These are phyloP conservation scores for Ophioninae sp. DNA, from an alignment of 2,888 invertebrate genomes.

Conservation along the genomic window DNA sequence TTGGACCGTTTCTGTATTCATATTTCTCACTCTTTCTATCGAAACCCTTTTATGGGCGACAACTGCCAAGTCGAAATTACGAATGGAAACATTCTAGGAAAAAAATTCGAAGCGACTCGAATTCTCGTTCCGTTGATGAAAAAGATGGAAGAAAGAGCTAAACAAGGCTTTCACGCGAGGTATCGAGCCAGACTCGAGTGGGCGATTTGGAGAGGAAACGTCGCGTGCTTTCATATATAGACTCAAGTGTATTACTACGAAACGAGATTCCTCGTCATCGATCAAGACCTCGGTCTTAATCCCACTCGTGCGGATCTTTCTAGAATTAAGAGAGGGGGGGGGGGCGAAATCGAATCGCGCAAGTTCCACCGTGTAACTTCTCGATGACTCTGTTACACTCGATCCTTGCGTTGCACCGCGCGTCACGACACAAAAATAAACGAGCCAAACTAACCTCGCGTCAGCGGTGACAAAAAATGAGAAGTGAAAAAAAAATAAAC, in stretches of 20 bases:
- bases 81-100: background rate
- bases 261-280: slow-evolving; percentile 54
- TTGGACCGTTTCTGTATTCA: background rate
- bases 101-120: background rate
- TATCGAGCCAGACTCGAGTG: slow-evolving; percentile 35
- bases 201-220: slow-evolving; percentile 41
- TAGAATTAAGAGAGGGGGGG: slow-evolving; percentile 31
- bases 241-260: slow-evolving; percentile 31
- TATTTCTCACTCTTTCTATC: background rate
- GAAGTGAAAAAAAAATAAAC: slow-evolving; percentile 12
- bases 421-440: slow-evolving; percentile 19
- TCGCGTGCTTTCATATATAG: slow-evolving; percentile 10
- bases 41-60: background rate
- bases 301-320: slow-evolving; percentile 57
- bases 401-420: slow-evolving; percentile 33
- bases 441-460: background rate
- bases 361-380: background rate
- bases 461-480: background rate
- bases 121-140: background rate
- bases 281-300: slow-evolving; percentile 54
- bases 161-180: slow-evolving; percentile 36
- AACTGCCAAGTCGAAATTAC: background rate
- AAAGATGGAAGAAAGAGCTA: slow-evolving; percentile 21
- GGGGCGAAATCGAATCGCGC: slow-evolving; percentile 11
- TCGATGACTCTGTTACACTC: slow-evolving; percentile 15